Evolutionary conservation across 2,888 invertebrate genomes (phyloP), one percentile per base, ranked within the genome.

Genomic region (Thumatha senex): DNA sequence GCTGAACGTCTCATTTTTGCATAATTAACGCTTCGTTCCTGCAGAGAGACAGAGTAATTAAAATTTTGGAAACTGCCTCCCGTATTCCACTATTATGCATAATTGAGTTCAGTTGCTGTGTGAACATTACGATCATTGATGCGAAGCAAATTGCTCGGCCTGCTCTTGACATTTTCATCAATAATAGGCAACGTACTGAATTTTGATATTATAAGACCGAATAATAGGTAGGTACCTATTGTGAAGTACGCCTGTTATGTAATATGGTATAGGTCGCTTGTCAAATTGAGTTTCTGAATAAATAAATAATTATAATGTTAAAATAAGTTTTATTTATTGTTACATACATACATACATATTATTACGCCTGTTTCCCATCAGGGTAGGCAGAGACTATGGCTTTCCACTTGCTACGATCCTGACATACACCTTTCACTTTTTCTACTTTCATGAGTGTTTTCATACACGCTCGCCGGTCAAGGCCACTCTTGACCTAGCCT

Each of bases 51-150:
- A 36, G 46, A 64, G 69, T 68, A 67, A 67, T 67, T 67, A 67
- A 67, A 68, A 68, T 68, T 67, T 67, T 69, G 67, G 67, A 55
- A 64, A 68, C 69, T 63, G 65, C 53, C 48, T 15, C 13, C 69
- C 61, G 65, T 51, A 48, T 24, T 15, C 1, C 38, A 48, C 46
- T 49, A 54, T 61, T 38, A 39, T 54, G 51, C 53, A 61, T 61
- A 58, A 61, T 63, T 61, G 58, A 54, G 55, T 51, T 50, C 51
- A 39, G 53, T 54, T 51, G 46, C 49, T 30, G 13, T 14, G 33
- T 10, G 46, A 30, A 40, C 48, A 51, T 39, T 54, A 47, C 53
- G 46, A 51, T 51, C 56, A 54, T 47, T 40, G 29, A 44, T 52
- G 54, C 15, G 46, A 18, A 13, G 29, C 54, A 66, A 62, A 52